Evolutionary conservation across 2,888 invertebrate species (phyloP).

Genomic region (Thecocarcelia acutangulata): DNA sequence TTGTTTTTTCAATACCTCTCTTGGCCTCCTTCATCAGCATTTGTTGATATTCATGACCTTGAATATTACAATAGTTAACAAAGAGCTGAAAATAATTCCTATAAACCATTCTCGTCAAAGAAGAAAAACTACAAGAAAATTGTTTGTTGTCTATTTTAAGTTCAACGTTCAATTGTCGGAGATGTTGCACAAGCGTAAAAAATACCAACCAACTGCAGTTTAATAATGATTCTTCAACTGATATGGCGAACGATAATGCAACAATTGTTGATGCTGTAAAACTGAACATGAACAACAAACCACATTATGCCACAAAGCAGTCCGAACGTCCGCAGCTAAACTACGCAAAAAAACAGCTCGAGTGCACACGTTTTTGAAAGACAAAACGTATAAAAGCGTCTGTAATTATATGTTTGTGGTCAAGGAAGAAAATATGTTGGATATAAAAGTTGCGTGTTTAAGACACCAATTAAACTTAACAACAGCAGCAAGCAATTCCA

Average conservation of each 20-base stretch:
- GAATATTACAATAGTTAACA: not conserved
- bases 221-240: slow-evolving; percentile 12
- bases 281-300: slow-evolving; percentile 11
- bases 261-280: slow-evolving; percentile 29
- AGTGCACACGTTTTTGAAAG: slow-evolving; percentile 22
- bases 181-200: slow-evolving; percentile 1
- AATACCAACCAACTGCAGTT: slow-evolving; percentile 13
- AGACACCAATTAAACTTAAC: slow-evolving; percentile 56
- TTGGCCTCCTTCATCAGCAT: not conserved
- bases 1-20: no score
- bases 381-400: slow-evolving; percentile 38
- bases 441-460: slow-evolving; percentile 46
- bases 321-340: slow-evolving; percentile 23
- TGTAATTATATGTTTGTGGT: slow-evolving; percentile 56
- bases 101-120: not conserved
- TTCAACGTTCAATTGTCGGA: slow-evolving; percentile 51
- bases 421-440: slow-evolving; percentile 31
- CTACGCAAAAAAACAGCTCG: not conserved
- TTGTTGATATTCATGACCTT: not conserved
- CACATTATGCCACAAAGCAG: slow-evolving; percentile 36
- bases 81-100: slow-evolving; percentile 1
- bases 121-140: not conserved
- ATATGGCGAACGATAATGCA: slow-evolving; percentile 35
- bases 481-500: slow-evolving; percentile 21
- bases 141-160: slow-evolving; percentile 1